Base-by-base conservation (phyloP, 2,113 vertebrate genomes). In the Pogona vitticeps region DNA sequence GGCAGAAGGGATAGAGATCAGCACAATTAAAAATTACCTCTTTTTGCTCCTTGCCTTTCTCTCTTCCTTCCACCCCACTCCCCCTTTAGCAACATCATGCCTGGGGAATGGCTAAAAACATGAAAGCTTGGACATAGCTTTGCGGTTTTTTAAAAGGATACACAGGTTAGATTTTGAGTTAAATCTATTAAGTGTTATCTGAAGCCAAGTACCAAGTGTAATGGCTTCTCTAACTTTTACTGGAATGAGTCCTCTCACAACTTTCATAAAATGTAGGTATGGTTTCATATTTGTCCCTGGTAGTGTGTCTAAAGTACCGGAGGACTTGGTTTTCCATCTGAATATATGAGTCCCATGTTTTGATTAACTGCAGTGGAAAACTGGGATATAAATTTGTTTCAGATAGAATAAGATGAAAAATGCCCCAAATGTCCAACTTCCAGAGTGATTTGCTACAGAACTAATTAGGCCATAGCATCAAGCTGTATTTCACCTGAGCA, bases 341-440 rank as follows among this genome's bases (percentile, higher is more conserved):
- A 67, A 67, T 87, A 65, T 76, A 46, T 38, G 40, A 67, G 70
- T 40, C 56, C 65, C 70, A 56, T 71, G 42, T 73, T 87, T 87
- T 87, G 70, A 82, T 82, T 87, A 82, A 65, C 23, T 52, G 61
- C n/a, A 67, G 33, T 28, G 6, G 80, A 87, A 85, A 81, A 40
- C 71, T 59, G 42, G 31, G 42, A 23, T 76, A 87, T 87, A 87
- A 75, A 76, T 82, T 65, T 87, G 46, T 76, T 86, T 80, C 71
- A 73, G 71, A 56, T 61, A 56, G 68, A 86, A 42, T 72, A 80
- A 75, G 78, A 52, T 81, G 42, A 81, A 31, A 56, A 86, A 65
- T 75, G 40, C 40, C 56, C 28, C 58, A 70, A 81, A 67, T 38
- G 26, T 20, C 38, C 70, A 81, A 68, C 83, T 81, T 65, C 75